These are phyloP conservation scores for Mastomys coucha DNA, from an alignment of 2,113 vertebrate species.

Conservation along the genomic window DNA sequence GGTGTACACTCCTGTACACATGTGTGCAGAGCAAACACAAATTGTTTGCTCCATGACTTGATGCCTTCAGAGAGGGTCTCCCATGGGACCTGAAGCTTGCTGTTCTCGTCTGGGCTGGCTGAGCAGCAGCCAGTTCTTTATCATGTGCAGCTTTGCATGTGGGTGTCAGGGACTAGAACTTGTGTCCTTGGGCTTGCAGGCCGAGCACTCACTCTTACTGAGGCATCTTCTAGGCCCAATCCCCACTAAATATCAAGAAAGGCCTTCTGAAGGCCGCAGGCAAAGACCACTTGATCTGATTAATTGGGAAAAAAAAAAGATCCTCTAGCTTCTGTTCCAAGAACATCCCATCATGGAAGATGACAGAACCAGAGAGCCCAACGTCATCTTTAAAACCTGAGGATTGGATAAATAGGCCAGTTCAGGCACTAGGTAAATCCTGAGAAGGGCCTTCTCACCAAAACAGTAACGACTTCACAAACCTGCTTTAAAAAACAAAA, in stretches of 20 bases:
- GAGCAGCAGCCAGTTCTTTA: background rate
- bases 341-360: background rate
- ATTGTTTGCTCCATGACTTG: background rate
- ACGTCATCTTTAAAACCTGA: background rate
- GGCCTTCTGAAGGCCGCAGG: background rate
- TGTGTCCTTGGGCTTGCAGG: background rate
- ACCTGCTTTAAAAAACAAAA: background rate
- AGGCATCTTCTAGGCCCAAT: background rate
- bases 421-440: background rate
- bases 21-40: no score
- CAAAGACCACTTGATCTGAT: background rate
- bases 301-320: background rate
- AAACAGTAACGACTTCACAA: constrained; percentile 20
- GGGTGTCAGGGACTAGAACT: background rate
- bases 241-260: background rate
- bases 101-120: background rate
- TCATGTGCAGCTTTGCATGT: background rate
- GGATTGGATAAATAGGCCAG: background rate
- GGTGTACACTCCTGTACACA: background rate
- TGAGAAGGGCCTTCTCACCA: background rate
- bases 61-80: background rate
- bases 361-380: background rate
- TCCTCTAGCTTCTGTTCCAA: background rate
- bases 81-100: background rate
- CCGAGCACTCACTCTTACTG: background rate